A percentile compares a stretch with the other conserved stretches of the same genome.
phyloP scores from a whole-genome alignment of 2,888 invertebrate genomes.

The Drosophila parthenogenetica region DNA sequence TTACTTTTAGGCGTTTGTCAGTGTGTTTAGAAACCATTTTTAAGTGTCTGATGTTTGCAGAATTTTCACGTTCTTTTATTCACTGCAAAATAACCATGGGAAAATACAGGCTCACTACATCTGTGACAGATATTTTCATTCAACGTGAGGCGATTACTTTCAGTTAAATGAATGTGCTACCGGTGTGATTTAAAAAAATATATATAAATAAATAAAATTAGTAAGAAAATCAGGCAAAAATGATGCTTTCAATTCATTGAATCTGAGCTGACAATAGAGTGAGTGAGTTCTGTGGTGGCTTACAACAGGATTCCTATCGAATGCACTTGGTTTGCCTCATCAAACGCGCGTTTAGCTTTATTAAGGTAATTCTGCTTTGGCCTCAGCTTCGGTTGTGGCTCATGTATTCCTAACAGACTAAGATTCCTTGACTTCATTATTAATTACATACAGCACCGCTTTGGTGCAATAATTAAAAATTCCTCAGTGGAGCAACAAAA shows the following conservation, averaged over 20 bases:
- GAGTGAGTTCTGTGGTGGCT: background rate
- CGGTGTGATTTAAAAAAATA: no score
- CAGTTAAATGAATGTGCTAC: constrained; percentile 9
- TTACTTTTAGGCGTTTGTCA: background rate
- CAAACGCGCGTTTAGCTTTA: background rate
- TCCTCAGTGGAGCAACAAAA: background rate
- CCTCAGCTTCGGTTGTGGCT: background rate
- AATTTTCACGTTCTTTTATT: background rate
- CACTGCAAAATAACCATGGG: constrained; percentile 3
- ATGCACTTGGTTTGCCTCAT: constrained; percentile 10
- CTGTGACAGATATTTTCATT: background rate
- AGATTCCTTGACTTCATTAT: constrained; percentile 6
- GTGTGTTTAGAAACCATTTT: background rate
- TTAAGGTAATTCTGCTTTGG: constrained; percentile 3
- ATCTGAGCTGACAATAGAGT: background rate
- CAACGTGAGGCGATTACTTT: background rate
- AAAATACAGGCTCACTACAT: constrained; percentile 1
- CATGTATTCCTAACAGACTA: background rate
- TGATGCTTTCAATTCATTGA: background rate
- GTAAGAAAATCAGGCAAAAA: no score
- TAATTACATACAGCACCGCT: background rate
- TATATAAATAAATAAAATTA: no score
- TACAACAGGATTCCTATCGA: background rate
- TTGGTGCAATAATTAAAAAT: constrained; percentile 2
- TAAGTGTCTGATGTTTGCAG: background rate